A percentile compares a stretch with the other conserved stretches of the same genome.
phyloP scores from a whole-genome alignment of 2,113 vertebrate genomes.

The Propithecus coquereli region DNA sequence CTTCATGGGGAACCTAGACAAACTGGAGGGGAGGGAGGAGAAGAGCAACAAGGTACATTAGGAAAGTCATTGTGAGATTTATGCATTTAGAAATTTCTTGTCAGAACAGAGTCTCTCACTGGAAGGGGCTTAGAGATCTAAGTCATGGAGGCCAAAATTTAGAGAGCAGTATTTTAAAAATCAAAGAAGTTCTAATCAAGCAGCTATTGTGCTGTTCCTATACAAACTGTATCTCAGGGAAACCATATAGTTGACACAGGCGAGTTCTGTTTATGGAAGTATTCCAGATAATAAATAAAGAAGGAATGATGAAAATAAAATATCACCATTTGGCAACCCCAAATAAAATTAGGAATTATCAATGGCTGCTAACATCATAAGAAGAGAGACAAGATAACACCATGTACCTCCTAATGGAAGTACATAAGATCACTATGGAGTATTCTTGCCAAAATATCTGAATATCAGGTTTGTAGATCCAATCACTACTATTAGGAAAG shows the following conservation, averaged over 20 bases:
- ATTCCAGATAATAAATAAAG: background rate
- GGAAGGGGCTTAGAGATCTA: background rate
- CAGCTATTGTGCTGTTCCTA: background rate
- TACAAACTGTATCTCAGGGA: background rate
- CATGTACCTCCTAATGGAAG: background rate
- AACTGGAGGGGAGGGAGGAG: background rate
- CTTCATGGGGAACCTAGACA: background rate
- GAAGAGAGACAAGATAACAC: background rate
- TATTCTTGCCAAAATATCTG: background rate
- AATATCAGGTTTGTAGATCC: background rate
- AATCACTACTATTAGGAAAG: background rate
- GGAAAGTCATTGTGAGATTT: background rate
- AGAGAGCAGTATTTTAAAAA: background rate
- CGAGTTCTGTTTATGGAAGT: background rate
- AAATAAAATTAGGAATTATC: background rate
- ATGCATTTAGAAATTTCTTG: background rate
- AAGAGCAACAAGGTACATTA: background rate
- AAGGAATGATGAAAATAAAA: background rate
- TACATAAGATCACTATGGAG: background rate
- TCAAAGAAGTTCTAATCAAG: background rate
- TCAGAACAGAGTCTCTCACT: background rate
- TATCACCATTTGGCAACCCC: background rate
- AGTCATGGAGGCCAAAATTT: background rate
- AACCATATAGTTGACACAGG: background rate
- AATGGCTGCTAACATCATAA: background rate